Conservation (phyloP, 2,797 vertebrate species). For the Ceyx erithaca region DNA sequence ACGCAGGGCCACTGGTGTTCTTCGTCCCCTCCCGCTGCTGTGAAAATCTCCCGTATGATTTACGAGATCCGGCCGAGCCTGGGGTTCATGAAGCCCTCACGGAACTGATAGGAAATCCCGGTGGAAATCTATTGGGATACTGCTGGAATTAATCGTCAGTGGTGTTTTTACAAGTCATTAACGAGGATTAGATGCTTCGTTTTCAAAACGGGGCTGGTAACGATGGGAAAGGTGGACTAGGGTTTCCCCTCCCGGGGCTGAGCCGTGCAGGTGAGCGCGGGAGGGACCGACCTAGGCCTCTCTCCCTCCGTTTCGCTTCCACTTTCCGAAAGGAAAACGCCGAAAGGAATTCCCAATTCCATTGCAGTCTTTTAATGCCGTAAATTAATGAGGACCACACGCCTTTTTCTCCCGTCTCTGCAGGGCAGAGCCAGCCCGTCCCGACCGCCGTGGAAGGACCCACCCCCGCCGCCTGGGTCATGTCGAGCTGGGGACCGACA, state of each 20-base stretch:
- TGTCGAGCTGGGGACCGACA: neutral
- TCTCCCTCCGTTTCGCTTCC: no score
- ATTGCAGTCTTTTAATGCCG: fast-evolving
- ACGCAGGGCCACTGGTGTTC: neutral
- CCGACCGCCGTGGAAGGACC: neutral
- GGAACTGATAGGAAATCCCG: neutral
- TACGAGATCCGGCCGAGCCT: no score
- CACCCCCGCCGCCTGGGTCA: neutral
- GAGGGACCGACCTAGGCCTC: neutral
- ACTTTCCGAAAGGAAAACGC: no score
- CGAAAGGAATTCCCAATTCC: neutral
- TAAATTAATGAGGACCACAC: fast-evolving
- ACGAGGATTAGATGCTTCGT: neutral
- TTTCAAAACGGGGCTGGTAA: neutral
- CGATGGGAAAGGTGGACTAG: neutral
- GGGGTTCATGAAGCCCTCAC: neutral
- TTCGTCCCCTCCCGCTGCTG: no score
- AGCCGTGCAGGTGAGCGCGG: neutral
- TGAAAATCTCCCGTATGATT: neutral
- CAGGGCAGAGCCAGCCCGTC: neutral
- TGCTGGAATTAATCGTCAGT: neutral
- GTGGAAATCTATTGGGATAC: neutral
- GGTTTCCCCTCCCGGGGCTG: neutral
- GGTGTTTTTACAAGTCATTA: slow-evolving; percentile 3
- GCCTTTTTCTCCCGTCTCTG: neutral